Base-by-base conservation (phyloP, 1,140 invertebrate species). In the Zophobas morio region DNA sequence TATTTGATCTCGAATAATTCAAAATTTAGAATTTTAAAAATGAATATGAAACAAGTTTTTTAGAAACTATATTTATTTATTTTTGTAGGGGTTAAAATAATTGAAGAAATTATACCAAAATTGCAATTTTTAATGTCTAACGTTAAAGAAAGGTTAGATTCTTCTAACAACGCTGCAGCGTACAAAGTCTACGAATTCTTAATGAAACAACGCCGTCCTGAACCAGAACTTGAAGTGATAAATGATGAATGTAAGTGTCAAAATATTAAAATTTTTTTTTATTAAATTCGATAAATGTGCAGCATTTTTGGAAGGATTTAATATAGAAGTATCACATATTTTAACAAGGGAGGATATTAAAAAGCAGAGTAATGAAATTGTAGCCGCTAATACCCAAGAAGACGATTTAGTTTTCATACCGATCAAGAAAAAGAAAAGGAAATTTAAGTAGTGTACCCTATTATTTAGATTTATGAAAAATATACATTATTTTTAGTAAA, bases 261-360 rank as follows among this genome's bases (percentile, higher is more conserved):
- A 37, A 33, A 32, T 53, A 6, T 66, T 49, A 6, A 46, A 51
- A 49, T 40, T 42, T 54, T 20, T 54, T 1, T 3, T 32, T 36
- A 47, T 72, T 47, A 72, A 46, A 2, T 6, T 74, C n/a, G 32
- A 20, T 20, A 20, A 20, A 20, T 71, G 70, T 77, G 33, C 35
- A 82, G 82, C 84, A 20, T 60, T 86, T 5, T 75, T 86, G 36
- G 82, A 82, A 34, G 81, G 80, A 1, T 70, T 86, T 20, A 75
- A 77, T 35, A 57, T 81, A 33, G 85, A 86, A 79, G 77, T 79
- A 39, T 51, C 81, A 1, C 74, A 81, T 54, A 70, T 86, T 32
- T 79, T 81, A 1, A 82, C 82, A 1, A 81, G 81, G 35, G 83
- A 80, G 51, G 82, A 82, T 54, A 84, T 85, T 54, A 86, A 86